Percentiles rank a stretch among this genome's conserved stretches.
phyloP scores from a whole-genome alignment of 2,797 vertebrate species.

The Sternotherus odoratus region DNA sequence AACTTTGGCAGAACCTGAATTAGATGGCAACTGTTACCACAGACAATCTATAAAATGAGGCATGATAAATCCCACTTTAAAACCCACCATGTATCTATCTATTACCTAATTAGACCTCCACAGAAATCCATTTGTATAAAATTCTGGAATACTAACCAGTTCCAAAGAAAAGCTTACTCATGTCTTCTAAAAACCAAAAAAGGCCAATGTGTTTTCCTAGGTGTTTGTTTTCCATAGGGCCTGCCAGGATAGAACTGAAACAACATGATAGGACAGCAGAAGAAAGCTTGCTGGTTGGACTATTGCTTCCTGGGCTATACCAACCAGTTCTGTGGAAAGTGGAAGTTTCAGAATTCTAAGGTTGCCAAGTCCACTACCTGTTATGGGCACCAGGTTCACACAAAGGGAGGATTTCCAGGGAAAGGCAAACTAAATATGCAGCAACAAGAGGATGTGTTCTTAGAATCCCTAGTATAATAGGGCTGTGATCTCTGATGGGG shows the following conservation, averaged over 20 bases:
- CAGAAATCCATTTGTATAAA: background rate
- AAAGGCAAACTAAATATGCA: background rate
- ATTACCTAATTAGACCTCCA: background rate
- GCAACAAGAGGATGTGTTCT: background rate
- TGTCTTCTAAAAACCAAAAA: background rate
- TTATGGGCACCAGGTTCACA: background rate
- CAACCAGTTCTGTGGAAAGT: background rate
- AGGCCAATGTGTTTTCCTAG: background rate
- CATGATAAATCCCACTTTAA: background rate
- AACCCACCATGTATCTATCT: background rate
- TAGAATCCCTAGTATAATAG: background rate
- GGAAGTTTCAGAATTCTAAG: background rate
- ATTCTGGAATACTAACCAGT: background rate
- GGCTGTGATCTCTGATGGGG: background rate
- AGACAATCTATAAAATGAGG: background rate
- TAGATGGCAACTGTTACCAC: background rate
- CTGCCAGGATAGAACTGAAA: background rate
- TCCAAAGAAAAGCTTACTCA: background rate
- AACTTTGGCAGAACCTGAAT: fast-evolving
- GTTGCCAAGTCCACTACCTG: background rate
- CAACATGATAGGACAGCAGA: background rate
- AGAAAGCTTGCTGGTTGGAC: background rate
- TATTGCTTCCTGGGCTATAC: background rate
- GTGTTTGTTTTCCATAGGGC: background rate
- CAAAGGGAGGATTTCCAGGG: background rate